Evolutionary conservation across 2,888 invertebrate genomes (phyloP).

Genomic region (Hypena proboscidalis): DNA sequence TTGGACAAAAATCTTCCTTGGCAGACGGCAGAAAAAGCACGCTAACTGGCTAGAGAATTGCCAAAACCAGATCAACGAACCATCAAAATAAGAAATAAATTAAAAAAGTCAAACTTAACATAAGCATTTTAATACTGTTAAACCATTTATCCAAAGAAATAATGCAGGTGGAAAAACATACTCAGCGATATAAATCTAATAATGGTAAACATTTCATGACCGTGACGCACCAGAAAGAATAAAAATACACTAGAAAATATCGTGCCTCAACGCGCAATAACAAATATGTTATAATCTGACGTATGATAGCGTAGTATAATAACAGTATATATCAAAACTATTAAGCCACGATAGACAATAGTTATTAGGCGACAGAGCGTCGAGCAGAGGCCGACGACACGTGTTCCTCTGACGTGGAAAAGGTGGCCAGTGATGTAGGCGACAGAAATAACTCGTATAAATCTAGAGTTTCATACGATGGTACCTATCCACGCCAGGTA

Average conservation of each 20-base stretch:
- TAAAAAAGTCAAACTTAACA: slow-evolving; percentile 14
- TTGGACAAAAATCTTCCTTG: too few species aligned
- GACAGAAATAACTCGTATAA: slow-evolving; percentile 62
- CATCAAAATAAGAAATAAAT: too few species aligned
- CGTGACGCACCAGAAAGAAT: slow-evolving; percentile 30
- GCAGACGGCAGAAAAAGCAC: too few species aligned
- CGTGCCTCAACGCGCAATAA: slow-evolving; percentile 23
- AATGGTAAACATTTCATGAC: slow-evolving; percentile 23
- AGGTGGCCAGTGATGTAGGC: slow-evolving; percentile 70
- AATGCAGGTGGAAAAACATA: slow-evolving; percentile 4
- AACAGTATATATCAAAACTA: slow-evolving; percentile 16
- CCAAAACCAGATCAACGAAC: too few species aligned
- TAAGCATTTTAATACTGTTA: neutral
- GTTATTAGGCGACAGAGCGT: slow-evolving; percentile 44
- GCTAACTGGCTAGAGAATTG: too few species aligned
- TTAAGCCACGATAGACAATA: slow-evolving; percentile 37
- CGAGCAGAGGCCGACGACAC: slow-evolving; percentile 64
- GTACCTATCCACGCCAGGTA: slow-evolving; percentile 71
- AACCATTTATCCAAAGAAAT: neutral
- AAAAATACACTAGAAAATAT: slow-evolving; percentile 35
- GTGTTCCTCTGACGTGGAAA: slow-evolving; percentile 65
- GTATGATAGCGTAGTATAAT: slow-evolving; percentile 15
- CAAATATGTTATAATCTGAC: slow-evolving; percentile 22
- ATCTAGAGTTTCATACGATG: slow-evolving; percentile 47
- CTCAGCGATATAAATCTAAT: slow-evolving; percentile 12